Evolutionary conservation across 2,888 invertebrate genomes (phyloP).

Genomic region (Carabus problematicus): DNA sequence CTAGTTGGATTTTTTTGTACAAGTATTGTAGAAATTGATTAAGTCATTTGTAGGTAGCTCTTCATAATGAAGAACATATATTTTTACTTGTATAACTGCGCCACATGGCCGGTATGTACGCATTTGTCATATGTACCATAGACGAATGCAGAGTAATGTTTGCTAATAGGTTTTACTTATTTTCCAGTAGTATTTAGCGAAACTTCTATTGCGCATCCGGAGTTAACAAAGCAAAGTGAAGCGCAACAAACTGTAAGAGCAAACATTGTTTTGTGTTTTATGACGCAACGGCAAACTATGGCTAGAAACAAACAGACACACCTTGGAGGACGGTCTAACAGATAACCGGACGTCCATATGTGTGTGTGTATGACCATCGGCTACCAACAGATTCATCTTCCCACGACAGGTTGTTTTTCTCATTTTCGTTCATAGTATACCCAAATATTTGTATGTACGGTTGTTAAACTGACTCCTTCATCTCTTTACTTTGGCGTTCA

Average conservation of each 20-base stretch:
- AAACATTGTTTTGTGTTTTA: slow-evolving; percentile 14
- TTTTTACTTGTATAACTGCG: no score
- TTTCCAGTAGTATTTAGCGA: no score
- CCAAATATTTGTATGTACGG: slow-evolving; percentile 41
- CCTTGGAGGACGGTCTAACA: slow-evolving; percentile 17
- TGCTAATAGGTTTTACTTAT: no score
- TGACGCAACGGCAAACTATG: slow-evolving; percentile 32
- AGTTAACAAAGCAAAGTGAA: neutral
- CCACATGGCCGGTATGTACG: no score
- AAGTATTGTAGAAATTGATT: no score
- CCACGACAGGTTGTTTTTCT: slow-evolving; percentile 36
- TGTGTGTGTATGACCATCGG: slow-evolving; percentile 1
- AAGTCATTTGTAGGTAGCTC: no score
- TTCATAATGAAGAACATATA: no score
- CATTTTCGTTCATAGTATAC: slow-evolving; percentile 41
- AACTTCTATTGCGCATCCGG: neutral
- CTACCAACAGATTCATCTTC: slow-evolving; percentile 32
- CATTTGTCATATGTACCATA: no score
- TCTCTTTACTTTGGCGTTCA: neutral
- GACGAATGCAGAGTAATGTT: no score
- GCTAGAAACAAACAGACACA: slow-evolving; percentile 33
- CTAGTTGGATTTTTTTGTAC: no score
- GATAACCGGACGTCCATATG: slow-evolving; percentile 13
- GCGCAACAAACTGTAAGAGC: neutral
- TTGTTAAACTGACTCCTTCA: slow-evolving; percentile 24